These are phyloP conservation scores for Nansenia antarctica DNA, from an alignment of 2,113 vertebrate species.

Conservation along the genomic window DNA sequence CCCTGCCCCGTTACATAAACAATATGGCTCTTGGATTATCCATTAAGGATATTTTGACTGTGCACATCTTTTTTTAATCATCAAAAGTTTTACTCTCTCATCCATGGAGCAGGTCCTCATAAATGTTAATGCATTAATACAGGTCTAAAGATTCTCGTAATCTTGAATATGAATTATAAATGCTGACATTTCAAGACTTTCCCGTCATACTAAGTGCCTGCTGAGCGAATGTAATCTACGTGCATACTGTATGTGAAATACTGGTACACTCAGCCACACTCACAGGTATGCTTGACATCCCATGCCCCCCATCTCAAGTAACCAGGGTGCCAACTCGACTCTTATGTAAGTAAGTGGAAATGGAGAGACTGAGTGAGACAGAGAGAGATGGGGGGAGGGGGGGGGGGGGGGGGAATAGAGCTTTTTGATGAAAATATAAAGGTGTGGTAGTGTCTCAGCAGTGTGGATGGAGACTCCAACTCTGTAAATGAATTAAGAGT, in stretches of 20 bases:
- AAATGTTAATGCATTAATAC: background rate
- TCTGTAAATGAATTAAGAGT: conserved; percentile 39
- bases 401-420: background rate
- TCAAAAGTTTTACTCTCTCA: background rate
- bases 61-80: too few species aligned
- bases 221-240: conserved; percentile 6
- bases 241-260: background rate
- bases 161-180: conserved; percentile 9
- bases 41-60: too few species aligned
- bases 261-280: background rate
- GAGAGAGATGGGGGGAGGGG: background rate
- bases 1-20: too few species aligned
- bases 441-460: background rate
- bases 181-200: background rate
- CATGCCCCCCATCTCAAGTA: background rate
- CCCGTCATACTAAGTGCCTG: conserved; percentile 1
- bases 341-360: background rate
- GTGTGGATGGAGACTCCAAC: background rate
- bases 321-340: background rate
- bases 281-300: background rate
- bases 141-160: background rate
- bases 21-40: too few species aligned
- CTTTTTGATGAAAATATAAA: background rate
- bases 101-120: background rate
- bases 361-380: background rate